These are phyloP conservation scores for Palythoa grandis DNA, from an alignment of 92 coral and sea anemone species.

Conservation along the genomic window DNA sequence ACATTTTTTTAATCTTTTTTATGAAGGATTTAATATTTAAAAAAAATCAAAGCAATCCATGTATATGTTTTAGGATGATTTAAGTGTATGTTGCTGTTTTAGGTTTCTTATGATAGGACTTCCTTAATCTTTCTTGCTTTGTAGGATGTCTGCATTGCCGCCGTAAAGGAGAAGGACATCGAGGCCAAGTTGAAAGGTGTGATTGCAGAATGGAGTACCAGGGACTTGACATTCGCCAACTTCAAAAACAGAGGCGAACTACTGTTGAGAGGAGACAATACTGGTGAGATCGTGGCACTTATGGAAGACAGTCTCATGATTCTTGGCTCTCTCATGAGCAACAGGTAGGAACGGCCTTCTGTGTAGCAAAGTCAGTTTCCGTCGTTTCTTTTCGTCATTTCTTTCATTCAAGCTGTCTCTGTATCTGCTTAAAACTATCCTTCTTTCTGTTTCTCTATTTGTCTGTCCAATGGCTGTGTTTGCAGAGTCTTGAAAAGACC, in stretches of 20 bases:
- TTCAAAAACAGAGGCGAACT: slow-evolving; percentile 91
- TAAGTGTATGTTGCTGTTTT: neutral
- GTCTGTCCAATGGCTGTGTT: neutral
- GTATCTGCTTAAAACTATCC: no score
- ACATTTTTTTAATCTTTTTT: no score
- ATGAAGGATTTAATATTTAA: no score
- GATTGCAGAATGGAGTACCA: slow-evolving; percentile 85
- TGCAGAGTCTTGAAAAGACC: no score
- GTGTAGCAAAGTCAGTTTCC: neutral
- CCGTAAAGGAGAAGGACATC: slow-evolving; percentile 88
- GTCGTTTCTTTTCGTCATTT: neutral
- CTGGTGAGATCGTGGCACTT: slow-evolving; percentile 79
- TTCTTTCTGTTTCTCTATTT: neutral
- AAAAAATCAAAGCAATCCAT: no score
- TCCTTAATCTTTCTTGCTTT: neutral
- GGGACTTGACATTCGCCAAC: slow-evolving; percentile 83
- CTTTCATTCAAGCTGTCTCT: neutral
- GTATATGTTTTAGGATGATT: no score
- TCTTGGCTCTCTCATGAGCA: slow-evolving; percentile 86
- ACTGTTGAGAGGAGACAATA: slow-evolving; percentile 83
- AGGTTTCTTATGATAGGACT: neutral
- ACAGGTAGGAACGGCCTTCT: slow-evolving; percentile 58
- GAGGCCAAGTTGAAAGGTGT: slow-evolving; percentile 87
- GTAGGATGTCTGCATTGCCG: slow-evolving; percentile 87
- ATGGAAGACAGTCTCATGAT: slow-evolving; percentile 95